Percentiles rank a stretch among this genome's conserved stretches.
Conservation (phyloP, 2,797 vertebrate species). For the Champsocephalus gunnari region DNA sequence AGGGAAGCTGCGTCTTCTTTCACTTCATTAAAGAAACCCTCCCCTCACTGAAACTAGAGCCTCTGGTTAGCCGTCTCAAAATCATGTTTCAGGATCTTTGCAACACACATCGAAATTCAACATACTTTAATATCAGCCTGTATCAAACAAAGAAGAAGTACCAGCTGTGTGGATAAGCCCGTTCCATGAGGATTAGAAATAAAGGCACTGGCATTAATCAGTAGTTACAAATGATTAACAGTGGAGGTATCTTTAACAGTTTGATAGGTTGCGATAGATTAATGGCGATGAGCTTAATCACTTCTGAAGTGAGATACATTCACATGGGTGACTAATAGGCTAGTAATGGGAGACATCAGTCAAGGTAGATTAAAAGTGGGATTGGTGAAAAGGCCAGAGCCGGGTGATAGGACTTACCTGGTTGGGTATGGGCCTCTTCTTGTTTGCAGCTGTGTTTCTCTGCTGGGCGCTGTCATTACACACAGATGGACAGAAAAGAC, state of each 20-base stretch:
- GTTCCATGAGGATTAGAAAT: constrained; percentile 26
- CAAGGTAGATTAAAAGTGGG: constrained; percentile 48
- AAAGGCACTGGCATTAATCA: constrained; percentile 19
- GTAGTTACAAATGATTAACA: constrained; percentile 18
- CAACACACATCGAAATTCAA: constrained; percentile 11
- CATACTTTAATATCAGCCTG: constrained; percentile 19
- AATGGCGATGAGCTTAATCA: constrained; percentile 37
- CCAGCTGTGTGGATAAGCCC: constrained; percentile 9
- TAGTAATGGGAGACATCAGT: constrained; percentile 50
- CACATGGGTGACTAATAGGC: constrained; percentile 52
- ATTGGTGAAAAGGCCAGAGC: constrained; percentile 41
- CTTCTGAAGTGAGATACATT: constrained; percentile 32
- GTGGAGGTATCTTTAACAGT: constrained; percentile 28
- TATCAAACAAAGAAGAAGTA: constrained; percentile 24
- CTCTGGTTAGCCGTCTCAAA: constrained; percentile 12
- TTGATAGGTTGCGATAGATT: constrained; percentile 28
- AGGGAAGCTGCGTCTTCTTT: constrained; percentile 31
- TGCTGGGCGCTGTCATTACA: constrained; percentile 90
- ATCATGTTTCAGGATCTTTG: background rate
- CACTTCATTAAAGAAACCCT: constrained; percentile 36
- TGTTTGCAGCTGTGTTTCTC: constrained; percentile 91
- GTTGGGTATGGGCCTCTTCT: constrained; percentile 95
- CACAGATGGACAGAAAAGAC: constrained; percentile 36
- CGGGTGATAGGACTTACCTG: constrained; percentile 86
- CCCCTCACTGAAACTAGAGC: constrained; percentile 28